Percentiles rank a stretch among this genome's conserved stretches.
Evolutionary conservation across 2,797 vertebrate genomes (phyloP).

Genomic region (Malurus leucopterus): DNA sequence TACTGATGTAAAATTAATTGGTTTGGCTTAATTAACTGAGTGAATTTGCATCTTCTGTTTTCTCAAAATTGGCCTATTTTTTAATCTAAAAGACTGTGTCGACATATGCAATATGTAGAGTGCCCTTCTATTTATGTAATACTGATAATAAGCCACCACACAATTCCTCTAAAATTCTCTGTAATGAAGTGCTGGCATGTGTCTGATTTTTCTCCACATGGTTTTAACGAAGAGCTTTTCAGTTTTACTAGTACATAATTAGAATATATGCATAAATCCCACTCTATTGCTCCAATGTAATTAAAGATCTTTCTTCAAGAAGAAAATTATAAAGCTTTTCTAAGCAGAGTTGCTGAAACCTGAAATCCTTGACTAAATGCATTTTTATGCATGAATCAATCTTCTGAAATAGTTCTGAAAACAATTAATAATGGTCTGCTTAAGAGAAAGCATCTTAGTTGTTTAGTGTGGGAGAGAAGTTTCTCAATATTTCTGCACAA

Average conservation of each 20-base stretch:
- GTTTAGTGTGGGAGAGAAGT: constrained; percentile 13
- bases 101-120: constrained; percentile 1
- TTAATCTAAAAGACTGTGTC: constrained; percentile 5
- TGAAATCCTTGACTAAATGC: constrained; percentile 36
- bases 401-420: constrained; percentile 43
- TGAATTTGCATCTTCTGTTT: constrained; percentile 16
- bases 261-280: constrained; percentile 59
- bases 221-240: constrained; percentile 59
- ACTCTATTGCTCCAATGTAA: constrained; percentile 60
- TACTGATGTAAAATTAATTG: constrained; percentile 6
- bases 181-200: constrained; percentile 55
- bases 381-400: constrained; percentile 57
- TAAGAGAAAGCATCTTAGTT: background rate
- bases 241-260: constrained; percentile 62
- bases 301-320: constrained; percentile 63
- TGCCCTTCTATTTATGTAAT: constrained; percentile 39
- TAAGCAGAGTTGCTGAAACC: constrained; percentile 29
- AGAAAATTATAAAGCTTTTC: constrained; percentile 51
- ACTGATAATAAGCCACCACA: constrained; percentile 40
- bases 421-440: constrained; percentile 46
- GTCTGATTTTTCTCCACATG: constrained; percentile 53
- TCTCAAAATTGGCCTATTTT: constrained; percentile 27
- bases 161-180: constrained; percentile 49
- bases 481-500: background rate
- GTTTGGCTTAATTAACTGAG: constrained; percentile 3